A percentile compares a stretch with the other conserved stretches of the same genome.
These are phyloP conservation scores for Carassius auratus DNA, from an alignment of 2,113 vertebrate genomes.

Conservation along the genomic window DNA sequence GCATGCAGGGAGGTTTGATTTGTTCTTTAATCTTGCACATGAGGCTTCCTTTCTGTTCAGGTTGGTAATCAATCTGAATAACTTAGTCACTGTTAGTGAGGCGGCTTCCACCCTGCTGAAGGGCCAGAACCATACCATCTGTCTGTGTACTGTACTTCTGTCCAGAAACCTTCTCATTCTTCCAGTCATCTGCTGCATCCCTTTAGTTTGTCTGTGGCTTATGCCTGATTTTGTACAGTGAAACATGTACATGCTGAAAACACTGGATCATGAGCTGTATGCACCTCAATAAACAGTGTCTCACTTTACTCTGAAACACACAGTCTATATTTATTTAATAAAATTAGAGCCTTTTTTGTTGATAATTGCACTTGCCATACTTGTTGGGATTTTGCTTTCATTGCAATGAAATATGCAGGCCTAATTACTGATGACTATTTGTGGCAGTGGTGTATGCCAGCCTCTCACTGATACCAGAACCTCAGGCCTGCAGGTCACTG, in stretches of 20 bases:
- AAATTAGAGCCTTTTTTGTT: not conserved
- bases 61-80: not conserved
- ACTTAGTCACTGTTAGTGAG: conserved; percentile 13
- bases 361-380: not conserved
- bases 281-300: too few species aligned
- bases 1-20: conserved; percentile 5
- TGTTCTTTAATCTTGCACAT: not conserved
- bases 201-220: not conserved
- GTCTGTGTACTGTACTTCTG: conserved; percentile 45
- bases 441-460: not conserved
- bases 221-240: not conserved
- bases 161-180: not conserved
- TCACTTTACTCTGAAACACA: not conserved
- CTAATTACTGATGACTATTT: not conserved
- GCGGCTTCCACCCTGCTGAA: conserved; percentile 37
- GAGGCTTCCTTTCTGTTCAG: not conserved
- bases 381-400: not conserved
- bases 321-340: not conserved
- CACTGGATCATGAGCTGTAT: too few species aligned
- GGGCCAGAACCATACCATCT: conserved; percentile 43
- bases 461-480: not conserved
- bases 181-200: not conserved
- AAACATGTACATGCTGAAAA: not conserved
- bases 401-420: not conserved
- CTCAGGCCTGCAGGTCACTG: not conserved